Base-by-base conservation (phyloP, 2,113 vertebrate genomes). In the Mustela nigripes region DNA sequence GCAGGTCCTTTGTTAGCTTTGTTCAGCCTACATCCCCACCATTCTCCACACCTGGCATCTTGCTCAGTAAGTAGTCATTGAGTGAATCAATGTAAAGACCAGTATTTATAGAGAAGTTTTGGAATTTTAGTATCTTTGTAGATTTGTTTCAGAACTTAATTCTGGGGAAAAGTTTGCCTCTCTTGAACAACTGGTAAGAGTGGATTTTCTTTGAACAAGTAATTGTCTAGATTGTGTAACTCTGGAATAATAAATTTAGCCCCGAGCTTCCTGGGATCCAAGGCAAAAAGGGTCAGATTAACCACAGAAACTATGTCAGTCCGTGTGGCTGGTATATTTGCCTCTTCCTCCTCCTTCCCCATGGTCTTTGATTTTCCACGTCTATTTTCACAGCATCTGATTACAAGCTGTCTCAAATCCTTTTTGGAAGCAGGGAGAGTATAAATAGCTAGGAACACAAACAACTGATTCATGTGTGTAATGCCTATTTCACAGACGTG, bases 371-470 rank as follows among this genome's bases (percentile, higher is more conserved):
- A 98, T 98, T 98, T 98, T 96, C 97, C 90, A 65, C 39, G 95
- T 98, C 97, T 98, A 98, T 98, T 98, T 98, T 98, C 98, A 98
- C 97, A 98, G 94, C 96, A 92, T 96, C 96, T 98, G 98, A 98
- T 98, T 98, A 98, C 97, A 98, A 98, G 95, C 97, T 97, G 98
- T 97, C 97, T 95, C 94, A 91, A 95, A 91, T 96, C 95, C 95
- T 96, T 98, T 98, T 97, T 97, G 97, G 98, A 94, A 97, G 89
- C 90, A 98, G 89, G 97, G 79, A 0, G 79, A 63, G 82, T 96
- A 98, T 97, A 98, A 98, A 98, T 98, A 98, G 87, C 97, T 26
- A 91, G 87, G 95, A 86, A 97, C 97, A 98, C 97, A 98, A 98
- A 98, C 98, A 98, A 96, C 96, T 60, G 97, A 95, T 97, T 95